Evolutionary conservation across 2,797 vertebrate genomes (phyloP).

Genomic region (Sylvia borin): DNA sequence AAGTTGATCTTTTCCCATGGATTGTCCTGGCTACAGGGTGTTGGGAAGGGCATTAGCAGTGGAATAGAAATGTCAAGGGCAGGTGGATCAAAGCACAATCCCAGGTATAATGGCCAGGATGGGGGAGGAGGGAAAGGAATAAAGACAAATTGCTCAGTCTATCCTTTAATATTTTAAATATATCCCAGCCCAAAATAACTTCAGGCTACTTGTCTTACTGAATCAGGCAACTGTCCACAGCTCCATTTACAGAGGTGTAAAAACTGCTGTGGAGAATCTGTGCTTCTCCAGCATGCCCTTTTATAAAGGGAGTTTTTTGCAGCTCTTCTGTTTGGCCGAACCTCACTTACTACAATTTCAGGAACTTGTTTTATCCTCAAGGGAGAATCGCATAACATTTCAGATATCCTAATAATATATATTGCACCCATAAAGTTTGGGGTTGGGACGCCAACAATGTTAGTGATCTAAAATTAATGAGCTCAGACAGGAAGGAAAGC

Average conservation of each 20-base stretch:
- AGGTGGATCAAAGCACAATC: not conserved
- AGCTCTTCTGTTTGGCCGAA: not conserved
- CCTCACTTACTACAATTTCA: not conserved
- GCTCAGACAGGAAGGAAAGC: slow-evolving; percentile 24
- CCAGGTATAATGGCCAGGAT: not conserved
- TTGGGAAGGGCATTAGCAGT: not conserved
- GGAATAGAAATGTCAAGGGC: not conserved
- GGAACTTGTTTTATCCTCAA: not conserved
- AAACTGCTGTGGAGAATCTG: not conserved
- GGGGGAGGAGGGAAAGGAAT: not conserved
- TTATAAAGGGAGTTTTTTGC: not conserved
- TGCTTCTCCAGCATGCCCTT: not conserved
- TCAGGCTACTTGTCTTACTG: not conserved
- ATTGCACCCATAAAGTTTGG: not conserved
- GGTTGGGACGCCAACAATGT: not conserved
- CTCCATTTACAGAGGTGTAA: not conserved
- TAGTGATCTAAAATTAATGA: not conserved
- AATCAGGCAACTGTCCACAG: not conserved
- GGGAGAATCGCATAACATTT: not conserved
- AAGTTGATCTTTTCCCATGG: not conserved
- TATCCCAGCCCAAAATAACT: not conserved
- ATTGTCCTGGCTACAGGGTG: not conserved
- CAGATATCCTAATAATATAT: not conserved
- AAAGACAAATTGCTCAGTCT: not conserved
- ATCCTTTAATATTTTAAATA: not conserved